These are phyloP conservation scores for Netelia fuscicornis DNA, from an alignment of 2,888 invertebrate genomes.

Conservation along the genomic window DNA sequence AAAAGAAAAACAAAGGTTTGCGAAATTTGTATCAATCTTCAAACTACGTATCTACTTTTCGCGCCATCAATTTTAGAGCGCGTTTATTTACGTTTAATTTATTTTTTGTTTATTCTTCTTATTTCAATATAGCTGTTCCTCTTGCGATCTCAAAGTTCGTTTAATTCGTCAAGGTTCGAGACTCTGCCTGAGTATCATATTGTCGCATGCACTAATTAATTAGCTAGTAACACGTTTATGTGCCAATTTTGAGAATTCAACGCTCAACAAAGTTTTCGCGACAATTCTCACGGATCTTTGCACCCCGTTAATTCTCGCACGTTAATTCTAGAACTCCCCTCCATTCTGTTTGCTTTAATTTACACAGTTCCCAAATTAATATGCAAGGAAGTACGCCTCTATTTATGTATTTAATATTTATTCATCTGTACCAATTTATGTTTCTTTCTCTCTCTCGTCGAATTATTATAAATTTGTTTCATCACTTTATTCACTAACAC, in stretches of 20 bases:
- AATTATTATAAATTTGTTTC: constrained; percentile 13
- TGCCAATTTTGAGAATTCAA: constrained; percentile 15
- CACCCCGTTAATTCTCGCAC: constrained; percentile 35
- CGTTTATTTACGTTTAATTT: not conserved
- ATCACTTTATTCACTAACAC: constrained; percentile 32
- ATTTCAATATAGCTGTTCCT: not conserved
- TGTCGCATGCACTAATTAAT: constrained; percentile 74
- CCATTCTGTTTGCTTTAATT: not conserved
- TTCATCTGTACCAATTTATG: constrained; percentile 48
- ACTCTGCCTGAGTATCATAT: constrained; percentile 67
- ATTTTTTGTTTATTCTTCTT: not conserved
- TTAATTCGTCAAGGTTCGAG: constrained; percentile 9
- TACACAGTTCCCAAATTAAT: constrained; percentile 30
- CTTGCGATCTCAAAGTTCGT: not conserved
- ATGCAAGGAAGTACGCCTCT: constrained; percentile 39
- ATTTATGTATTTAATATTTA: constrained; percentile 36
- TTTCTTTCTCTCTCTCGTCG: constrained; percentile 31
- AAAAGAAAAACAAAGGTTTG: constrained; percentile 5
- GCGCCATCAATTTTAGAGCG: not conserved
- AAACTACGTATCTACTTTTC: not conserved
- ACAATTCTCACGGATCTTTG: constrained; percentile 1
- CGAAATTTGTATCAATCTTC: not conserved
- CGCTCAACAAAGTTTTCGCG: constrained; percentile 16
- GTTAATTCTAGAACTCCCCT: constrained; percentile 13
- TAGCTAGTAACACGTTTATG: constrained; percentile 64